These are phyloP conservation scores for Neodiprion pinetum DNA, from an alignment of 1,140 invertebrate genomes.

Conservation along the genomic window DNA sequence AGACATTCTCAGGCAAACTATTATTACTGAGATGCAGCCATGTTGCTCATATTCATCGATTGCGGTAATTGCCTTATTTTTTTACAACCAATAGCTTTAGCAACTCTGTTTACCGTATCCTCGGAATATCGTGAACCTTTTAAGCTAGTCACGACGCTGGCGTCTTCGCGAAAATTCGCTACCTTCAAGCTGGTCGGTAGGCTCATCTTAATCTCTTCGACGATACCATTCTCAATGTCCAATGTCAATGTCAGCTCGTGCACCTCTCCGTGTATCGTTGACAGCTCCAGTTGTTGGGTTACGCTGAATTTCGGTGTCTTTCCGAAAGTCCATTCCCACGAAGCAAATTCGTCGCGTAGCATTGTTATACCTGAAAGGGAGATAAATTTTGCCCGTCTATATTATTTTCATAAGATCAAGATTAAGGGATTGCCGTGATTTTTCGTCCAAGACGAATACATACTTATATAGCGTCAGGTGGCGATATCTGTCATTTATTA, in stretches of 20 bases:
- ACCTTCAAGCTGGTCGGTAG: conserved; percentile 43
- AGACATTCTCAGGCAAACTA: too few relatives aligned
- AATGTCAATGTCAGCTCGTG: conserved; percentile 46
- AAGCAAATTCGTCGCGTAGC: conserved; percentile 67
- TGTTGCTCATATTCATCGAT: conserved; percentile 43
- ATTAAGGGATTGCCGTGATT: neutral
- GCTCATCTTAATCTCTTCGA: conserved; percentile 54
- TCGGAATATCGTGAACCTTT: conserved; percentile 49
- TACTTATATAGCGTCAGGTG: too few relatives aligned
- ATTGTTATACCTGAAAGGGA: conserved; percentile 68
- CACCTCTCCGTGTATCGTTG: conserved; percentile 25
- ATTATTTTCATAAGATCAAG: conserved; percentile 3
- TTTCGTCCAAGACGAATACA: too few relatives aligned
- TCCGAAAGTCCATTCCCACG: conserved; percentile 91
- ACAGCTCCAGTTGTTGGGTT: conserved; percentile 44
- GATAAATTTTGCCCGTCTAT: neutral
- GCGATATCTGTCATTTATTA: too few relatives aligned
- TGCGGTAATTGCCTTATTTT: conserved; percentile 37
- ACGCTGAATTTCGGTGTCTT: conserved; percentile 86
- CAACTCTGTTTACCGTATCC: conserved; percentile 48
- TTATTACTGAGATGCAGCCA: conserved; percentile 45
- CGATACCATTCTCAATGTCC: conserved; percentile 49
- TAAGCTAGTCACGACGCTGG: conserved; percentile 54
- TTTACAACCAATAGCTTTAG: conserved; percentile 52
- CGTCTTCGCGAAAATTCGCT: conserved; percentile 39